phyloP scores from a whole-genome alignment of 2,888 invertebrate genomes.

The Galerucella nymphaeae region DNA sequence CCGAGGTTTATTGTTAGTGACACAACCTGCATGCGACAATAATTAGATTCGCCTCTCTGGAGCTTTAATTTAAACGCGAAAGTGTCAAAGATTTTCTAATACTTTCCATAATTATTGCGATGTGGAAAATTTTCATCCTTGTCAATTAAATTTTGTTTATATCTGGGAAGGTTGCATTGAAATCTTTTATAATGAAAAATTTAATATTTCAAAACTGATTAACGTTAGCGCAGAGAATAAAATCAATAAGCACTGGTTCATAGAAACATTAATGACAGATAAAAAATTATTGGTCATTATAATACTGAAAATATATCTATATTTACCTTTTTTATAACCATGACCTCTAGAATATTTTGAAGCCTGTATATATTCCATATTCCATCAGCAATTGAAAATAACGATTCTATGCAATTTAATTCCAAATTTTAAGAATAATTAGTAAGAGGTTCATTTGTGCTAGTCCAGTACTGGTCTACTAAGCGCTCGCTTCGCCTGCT shows the following conservation, averaged over 20 bases:
- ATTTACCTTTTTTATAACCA: no score
- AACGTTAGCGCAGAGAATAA: no score
- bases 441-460: no score
- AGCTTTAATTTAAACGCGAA: not conserved
- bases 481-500: not conserved
- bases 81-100: not conserved
- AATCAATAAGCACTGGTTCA: no score
- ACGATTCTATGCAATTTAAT: no score
- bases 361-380: no score
- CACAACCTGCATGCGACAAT: not conserved
- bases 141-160: not conserved
- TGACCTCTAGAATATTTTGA: no score
- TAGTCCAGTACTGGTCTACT: not conserved
- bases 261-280: no score
- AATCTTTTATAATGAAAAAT: not conserved
- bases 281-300: no score
- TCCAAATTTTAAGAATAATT: no score
- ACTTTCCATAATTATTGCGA: not conserved
- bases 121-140: not conserved
- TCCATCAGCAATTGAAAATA: no score
- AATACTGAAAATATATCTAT: no score
- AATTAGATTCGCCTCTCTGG: conserved; percentile 1
- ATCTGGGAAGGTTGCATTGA: not conserved
- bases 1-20: not conserved
- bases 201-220: not conserved